A percentile compares a stretch with the other conserved stretches of the same genome.
Evolutionary conservation across 2,113 vertebrate species (phyloP).

Genomic region (Pandion haliaetus): DNA sequence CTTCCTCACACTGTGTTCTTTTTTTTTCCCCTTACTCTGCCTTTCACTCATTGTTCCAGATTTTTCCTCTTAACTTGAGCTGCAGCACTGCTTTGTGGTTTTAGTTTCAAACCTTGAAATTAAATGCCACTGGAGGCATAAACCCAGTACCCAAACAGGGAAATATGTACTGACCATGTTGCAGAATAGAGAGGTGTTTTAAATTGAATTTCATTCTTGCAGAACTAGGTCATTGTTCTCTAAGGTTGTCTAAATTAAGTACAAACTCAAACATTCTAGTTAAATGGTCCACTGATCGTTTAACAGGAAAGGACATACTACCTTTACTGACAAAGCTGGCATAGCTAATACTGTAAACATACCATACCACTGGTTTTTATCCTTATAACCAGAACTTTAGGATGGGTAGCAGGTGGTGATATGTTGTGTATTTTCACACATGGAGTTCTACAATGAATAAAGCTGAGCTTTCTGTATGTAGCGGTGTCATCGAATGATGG

Average conservation of each 20-base stretch:
- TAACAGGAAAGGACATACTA: background rate
- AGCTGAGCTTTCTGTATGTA: background rate
- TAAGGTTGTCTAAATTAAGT: constrained; percentile 21
- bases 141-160: background rate
- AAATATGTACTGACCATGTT: background rate
- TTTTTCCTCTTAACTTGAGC: background rate
- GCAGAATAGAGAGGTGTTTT: background rate
- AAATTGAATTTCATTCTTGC: background rate
- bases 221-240: constrained; percentile 9
- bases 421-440: background rate
- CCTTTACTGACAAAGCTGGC: background rate
- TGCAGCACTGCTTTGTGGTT: background rate
- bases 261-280: background rate
- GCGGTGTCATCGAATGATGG: background rate
- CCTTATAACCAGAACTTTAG: background rate
- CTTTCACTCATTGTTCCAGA: background rate
- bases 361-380: background rate
- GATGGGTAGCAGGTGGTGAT: background rate
- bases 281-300: background rate
- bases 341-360: background rate
- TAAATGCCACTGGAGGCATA: background rate
- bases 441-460: background rate
- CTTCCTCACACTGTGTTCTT: background rate
- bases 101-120: background rate
- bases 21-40: too few species aligned